A percentile compares a stretch with the other conserved stretches of the same genome.
Conservation (phyloP, 2,888 invertebrate species). For the Hymenopus coronatus region DNA sequence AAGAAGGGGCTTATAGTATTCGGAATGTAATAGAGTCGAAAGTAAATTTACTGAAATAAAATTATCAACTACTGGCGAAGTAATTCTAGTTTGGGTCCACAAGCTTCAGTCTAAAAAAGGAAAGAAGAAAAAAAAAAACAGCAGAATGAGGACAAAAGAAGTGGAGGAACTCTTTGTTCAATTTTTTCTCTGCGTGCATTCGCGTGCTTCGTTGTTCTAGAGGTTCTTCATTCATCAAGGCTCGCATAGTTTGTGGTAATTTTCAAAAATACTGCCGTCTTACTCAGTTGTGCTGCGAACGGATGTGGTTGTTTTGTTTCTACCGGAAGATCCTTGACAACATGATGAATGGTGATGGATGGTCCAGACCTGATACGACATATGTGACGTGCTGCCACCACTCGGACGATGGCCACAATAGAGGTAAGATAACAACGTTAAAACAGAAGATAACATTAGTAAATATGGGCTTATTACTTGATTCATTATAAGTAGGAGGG, state of each 20-base stretch:
- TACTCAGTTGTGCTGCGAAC: background rate
- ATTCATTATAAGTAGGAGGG: no score
- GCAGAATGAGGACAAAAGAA: background rate
- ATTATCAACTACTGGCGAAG: no score
- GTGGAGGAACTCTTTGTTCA: background rate
- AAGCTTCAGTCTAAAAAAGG: no score
- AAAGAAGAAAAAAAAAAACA: no score
- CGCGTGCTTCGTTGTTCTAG: background rate
- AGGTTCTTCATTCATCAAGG: background rate
- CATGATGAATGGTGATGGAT: conserved; percentile 31
- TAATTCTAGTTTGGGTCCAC: no score
- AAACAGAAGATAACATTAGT: no score
- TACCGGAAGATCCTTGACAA: conserved; percentile 14
- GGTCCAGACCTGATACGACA: conserved; percentile 22
- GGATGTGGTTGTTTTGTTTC: background rate
- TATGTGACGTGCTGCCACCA: conserved; percentile 19
- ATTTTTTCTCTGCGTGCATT: background rate
- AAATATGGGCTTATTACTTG: no score
- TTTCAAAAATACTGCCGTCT: background rate
- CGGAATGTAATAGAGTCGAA: no score
- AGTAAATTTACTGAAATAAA: no score
- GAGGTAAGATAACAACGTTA: background rate
- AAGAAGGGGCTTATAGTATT: no score
- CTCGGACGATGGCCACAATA: background rate
- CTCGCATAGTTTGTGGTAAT: background rate